Conservation (phyloP, 1,140 invertebrate genomes). For the Calosoma granatense region DNA sequence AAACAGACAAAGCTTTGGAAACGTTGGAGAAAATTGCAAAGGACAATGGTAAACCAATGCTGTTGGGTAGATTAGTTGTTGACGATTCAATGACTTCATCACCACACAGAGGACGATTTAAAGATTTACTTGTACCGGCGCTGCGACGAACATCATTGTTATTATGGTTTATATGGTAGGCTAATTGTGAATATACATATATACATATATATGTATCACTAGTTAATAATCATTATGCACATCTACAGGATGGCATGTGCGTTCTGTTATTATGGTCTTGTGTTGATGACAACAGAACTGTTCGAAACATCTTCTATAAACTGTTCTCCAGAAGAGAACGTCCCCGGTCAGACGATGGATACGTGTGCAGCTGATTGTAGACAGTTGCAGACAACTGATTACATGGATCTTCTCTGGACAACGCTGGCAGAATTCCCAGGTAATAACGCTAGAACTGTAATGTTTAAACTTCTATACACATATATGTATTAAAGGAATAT, state of each 20-base stretch:
- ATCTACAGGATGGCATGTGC: constrained; percentile 78
- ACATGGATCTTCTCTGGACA: constrained; percentile 89
- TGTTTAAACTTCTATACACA: constrained; percentile 13
- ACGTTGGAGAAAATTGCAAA: constrained; percentile 72
- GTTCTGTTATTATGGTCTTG: constrained; percentile 93
- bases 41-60: constrained; percentile 84
- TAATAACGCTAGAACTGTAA: constrained; percentile 22
- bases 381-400: constrained; percentile 73
- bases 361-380: constrained; percentile 62
- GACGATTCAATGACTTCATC: constrained; percentile 53
- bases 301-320: constrained; percentile 58
- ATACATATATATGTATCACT: constrained; percentile 1
- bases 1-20: constrained; percentile 72
- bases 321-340: constrained; percentile 31
- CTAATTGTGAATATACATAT: constrained; percentile 19
- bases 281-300: constrained; percentile 90
- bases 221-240: no score
- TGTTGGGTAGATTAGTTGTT: constrained; percentile 76
- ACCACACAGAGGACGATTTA: constrained; percentile 55
- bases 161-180: constrained; percentile 90
- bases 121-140: constrained; percentile 70
- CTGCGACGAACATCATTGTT: constrained; percentile 73
- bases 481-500: constrained; percentile 58
- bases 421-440: constrained; percentile 93
- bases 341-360: constrained; percentile 30